Percentiles rank a stretch among this genome's conserved stretches.
phyloP scores from a whole-genome alignment of 2,113 vertebrate species.

The Eudorcas thomsonii region DNA sequence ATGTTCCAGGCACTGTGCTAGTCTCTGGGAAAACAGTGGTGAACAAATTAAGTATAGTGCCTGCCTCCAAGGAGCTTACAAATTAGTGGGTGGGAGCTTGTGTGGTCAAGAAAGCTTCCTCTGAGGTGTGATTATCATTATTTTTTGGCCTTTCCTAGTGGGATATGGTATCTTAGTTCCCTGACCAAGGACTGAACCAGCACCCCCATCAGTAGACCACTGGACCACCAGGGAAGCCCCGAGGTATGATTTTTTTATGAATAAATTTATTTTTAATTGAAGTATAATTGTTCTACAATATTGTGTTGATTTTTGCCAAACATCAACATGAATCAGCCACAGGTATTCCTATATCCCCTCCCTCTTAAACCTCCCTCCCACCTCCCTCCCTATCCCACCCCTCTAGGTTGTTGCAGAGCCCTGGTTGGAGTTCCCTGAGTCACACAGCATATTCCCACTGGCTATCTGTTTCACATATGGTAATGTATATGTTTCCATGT shows the following conservation, averaged over 20 bases:
- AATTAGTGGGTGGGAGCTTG: background rate
- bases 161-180: background rate
- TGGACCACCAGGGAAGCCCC: background rate
- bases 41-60: background rate
- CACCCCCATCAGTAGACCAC: background rate
- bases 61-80: background rate
- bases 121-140: background rate
- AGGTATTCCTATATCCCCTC: background rate
- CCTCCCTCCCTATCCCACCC: background rate
- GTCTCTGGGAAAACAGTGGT: background rate
- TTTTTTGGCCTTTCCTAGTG: background rate
- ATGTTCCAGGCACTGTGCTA: background rate
- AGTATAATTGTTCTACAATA: background rate
- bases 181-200: background rate
- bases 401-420: background rate
- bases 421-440: background rate
- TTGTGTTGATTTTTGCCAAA: background rate
- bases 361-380: background rate
- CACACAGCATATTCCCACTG: background rate
- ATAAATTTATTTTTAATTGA: background rate
- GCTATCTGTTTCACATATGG: background rate
- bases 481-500: background rate
- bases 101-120: background rate
- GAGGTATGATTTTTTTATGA: background rate
- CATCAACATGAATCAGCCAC: background rate